phyloP scores from a whole-genome alignment of 2,888 invertebrate species.

The Noctuana brunneofusca region DNA sequence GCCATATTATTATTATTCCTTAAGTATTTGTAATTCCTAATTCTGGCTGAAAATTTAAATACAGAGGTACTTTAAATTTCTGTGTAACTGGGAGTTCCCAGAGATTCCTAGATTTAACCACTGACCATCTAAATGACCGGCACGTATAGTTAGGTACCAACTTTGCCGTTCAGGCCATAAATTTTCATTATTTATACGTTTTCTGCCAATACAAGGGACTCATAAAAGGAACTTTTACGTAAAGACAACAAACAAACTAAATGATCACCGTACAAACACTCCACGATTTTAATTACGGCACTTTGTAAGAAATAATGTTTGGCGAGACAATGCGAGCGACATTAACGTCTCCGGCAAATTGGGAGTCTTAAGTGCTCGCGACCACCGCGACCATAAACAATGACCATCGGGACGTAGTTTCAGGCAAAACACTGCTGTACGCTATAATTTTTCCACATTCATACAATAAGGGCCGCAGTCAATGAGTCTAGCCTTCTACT shows the following conservation, averaged over 20 bases:
- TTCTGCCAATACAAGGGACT: background rate
- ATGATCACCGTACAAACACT: conserved; percentile 30
- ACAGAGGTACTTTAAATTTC: too few relatives aligned
- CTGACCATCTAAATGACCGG: too few relatives aligned
- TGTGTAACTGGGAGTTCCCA: too few relatives aligned
- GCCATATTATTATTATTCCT: too few relatives aligned
- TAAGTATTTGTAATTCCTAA: too few relatives aligned
- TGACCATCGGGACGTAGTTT: conserved; percentile 65
- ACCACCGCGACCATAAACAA: conserved; percentile 72
- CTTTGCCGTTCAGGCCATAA: too few relatives aligned
- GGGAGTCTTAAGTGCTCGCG: conserved; percentile 73
- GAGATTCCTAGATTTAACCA: too few relatives aligned
- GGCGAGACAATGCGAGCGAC: conserved; percentile 67
- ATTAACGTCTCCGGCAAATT: conserved; percentile 75
- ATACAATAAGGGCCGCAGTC: conserved; percentile 83
- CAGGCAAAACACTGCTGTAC: conserved; percentile 75
- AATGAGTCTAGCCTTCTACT: conserved; percentile 82
- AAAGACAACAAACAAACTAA: conserved; percentile 9
- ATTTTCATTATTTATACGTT: too few relatives aligned
- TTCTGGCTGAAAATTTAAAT: too few relatives aligned
- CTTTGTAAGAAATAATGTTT: conserved; percentile 72
- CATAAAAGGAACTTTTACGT: background rate
- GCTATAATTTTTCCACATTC: conserved; percentile 83
- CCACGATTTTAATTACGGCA: conserved; percentile 69
- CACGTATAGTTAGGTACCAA: too few relatives aligned